Evolutionary conservation across 2,888 invertebrate genomes (phyloP).

Genomic region (Zeuzera pyrina): DNA sequence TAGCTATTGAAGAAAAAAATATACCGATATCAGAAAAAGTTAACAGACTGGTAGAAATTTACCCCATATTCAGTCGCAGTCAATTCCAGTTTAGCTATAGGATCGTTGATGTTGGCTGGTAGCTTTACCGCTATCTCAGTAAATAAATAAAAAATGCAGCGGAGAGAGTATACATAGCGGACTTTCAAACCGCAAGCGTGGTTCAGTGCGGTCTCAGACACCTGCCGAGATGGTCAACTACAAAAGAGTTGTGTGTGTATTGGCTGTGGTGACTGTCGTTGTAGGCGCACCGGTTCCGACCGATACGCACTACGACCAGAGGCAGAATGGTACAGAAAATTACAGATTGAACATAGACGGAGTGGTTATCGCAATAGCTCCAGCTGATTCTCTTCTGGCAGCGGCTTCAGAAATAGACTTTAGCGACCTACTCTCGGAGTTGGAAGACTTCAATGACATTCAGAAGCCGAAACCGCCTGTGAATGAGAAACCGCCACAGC

Average conservation of each 20-base stretch:
- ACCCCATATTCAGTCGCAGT: conserved; percentile 38
- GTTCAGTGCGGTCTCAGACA: conserved; percentile 47
- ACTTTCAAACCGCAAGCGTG: conserved; percentile 33
- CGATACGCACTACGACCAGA: conserved; percentile 75
- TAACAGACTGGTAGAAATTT: no score
- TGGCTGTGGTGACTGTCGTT: conserved; percentile 21
- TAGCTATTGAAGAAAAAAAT: no score
- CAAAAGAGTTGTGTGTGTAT: conserved; percentile 46
- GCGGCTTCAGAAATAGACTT: conserved; percentile 65
- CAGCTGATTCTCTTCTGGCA: conserved; percentile 73
- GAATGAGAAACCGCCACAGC: conserved; percentile 22
- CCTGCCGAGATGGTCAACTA: conserved; percentile 64
- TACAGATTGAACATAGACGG: conserved; percentile 79
- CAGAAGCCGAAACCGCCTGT: conserved; percentile 21
- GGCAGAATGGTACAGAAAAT: conserved; percentile 86
- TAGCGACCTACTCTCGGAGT: conserved; percentile 43
- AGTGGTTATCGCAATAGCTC: conserved; percentile 77
- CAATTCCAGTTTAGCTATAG: conserved; percentile 56
- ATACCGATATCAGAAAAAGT: no score
- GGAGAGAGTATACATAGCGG: conserved; percentile 58
- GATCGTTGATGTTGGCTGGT: no score
- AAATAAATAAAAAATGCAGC: conserved; percentile 70
- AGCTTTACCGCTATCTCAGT: conserved; percentile 66
- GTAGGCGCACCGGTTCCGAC: conserved; percentile 33
- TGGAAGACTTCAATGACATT: conserved; percentile 32